A percentile compares a stretch with the other conserved stretches of the same genome.
Conservation (phyloP, 2,888 invertebrate genomes). For the Clanis bilineata region DNA sequence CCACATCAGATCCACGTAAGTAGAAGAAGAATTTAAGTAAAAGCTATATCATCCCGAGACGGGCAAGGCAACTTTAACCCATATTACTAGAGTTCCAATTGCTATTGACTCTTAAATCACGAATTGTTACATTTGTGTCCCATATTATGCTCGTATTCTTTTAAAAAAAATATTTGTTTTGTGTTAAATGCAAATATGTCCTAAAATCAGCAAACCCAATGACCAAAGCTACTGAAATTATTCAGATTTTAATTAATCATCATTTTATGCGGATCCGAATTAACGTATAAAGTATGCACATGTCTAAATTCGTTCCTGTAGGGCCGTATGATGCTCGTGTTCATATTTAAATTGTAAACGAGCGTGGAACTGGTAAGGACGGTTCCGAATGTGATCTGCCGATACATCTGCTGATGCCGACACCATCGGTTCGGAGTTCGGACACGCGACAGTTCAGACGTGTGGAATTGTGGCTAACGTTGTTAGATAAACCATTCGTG, state of each 20-base stretch:
- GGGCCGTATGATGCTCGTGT: not conserved
- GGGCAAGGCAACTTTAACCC: too few relatives aligned
- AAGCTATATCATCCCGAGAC: too few relatives aligned
- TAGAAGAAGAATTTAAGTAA: too few relatives aligned
- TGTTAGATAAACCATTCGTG: not conserved
- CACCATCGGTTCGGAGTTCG: not conserved
- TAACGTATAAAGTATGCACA: not conserved
- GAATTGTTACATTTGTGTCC: too few relatives aligned
- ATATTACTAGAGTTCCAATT: too few relatives aligned
- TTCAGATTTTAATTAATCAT: not conserved
- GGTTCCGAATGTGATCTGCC: not conserved
- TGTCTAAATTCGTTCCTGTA: not conserved
- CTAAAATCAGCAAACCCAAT: not conserved
- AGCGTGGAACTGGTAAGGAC: slow-evolving; percentile 3
- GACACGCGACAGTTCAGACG: slow-evolving; percentile 10
- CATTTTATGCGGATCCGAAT: not conserved
- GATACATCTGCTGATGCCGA: not conserved
- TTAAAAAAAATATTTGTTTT: too few relatives aligned
- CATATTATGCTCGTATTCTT: too few relatives aligned
- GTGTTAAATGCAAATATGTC: not conserved
- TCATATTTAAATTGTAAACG: slow-evolving; percentile 25
- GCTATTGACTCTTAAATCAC: too few relatives aligned
- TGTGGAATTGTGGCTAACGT: not conserved
- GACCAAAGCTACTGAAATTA: not conserved
- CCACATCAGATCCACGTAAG: too few relatives aligned